Base-by-base conservation (phyloP, 2,113 vertebrate species). In the Dermatemys mawii region DNA sequence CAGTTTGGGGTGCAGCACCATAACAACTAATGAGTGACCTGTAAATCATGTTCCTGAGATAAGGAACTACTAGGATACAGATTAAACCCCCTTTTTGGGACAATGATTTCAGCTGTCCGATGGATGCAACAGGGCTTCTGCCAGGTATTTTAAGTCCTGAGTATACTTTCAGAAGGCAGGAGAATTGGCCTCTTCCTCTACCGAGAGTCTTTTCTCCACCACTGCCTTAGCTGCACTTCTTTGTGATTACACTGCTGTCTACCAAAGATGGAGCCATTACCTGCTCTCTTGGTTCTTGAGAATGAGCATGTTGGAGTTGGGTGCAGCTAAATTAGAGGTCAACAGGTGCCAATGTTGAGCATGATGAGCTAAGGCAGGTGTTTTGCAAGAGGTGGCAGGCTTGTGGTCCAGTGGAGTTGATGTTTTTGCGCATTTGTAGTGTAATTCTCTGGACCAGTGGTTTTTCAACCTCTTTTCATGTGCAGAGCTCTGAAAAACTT, bases 211-310 rank as follows among this genome's bases (percentile, higher is more conserved):
- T 14, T 26, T 75, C 38, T 38, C 63, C 24, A 22, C 12, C 41
- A 13, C 73, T 46, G 41, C 73, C 11, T 4, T 27, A 46, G 73
- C 24, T 44, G 17, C 63, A 19, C 63, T 19, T 38, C 63, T 70
- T 11, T 21, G 41, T 14, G 29, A 44, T 55, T 44, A 11, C 38
- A 16, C 53, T 29, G 24, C 80, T 29, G n/a, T 24, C 53, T 55
- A 41, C 41, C 94, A 95, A 90, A 95, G 94, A 93, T 86, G 63
- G 81, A 70, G 84, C 90, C 81, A 54, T 80, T 76, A 96, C 76
- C 86, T 93, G 16, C 86, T 54, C 70, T 86, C 50, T 79, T 90
- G 91, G 91, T 91, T 27, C 73, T 27, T 75, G 73, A 44, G 73
- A 27, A 27, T 46, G 38, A 46, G 12, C 38, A 46, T 24, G 24